Evolutionary conservation across 2,113 vertebrate species (phyloP).

Genomic region (Petrocephalus zakoni): DNA sequence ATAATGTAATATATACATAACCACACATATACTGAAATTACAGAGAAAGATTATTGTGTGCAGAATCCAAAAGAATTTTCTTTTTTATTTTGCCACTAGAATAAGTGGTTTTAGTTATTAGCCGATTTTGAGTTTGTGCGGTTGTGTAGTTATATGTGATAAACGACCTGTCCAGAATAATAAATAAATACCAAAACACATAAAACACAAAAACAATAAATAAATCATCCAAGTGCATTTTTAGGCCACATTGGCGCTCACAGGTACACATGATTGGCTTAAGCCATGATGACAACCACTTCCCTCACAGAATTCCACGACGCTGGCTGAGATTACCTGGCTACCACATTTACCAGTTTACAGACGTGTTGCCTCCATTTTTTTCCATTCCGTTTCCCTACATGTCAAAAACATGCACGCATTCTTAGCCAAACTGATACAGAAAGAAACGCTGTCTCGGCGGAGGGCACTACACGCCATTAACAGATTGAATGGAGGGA

Average conservation of each 20-base stretch:
- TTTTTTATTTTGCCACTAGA: neutral
- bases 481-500: neutral
- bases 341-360: neutral
- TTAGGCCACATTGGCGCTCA: neutral
- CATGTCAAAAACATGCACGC: neutral
- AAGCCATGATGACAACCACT: neutral
- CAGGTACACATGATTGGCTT: neutral
- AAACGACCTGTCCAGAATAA: neutral
- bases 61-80: neutral
- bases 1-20: too few relatives aligned
- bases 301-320: neutral
- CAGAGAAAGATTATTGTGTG: neutral
- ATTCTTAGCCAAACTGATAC: neutral
- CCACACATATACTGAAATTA: neutral
- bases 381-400: neutral
- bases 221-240: neutral
- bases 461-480: neutral
- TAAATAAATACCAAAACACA: neutral
- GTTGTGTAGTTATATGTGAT: neutral
- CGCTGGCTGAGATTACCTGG: neutral
- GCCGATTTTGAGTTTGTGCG: neutral
- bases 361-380: neutral
- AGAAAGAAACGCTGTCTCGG: neutral
- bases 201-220: neutral
- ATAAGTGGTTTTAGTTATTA: neutral